Conservation (phyloP, 1,140 invertebrate species). For the Neodiprion virginianus region DNA sequence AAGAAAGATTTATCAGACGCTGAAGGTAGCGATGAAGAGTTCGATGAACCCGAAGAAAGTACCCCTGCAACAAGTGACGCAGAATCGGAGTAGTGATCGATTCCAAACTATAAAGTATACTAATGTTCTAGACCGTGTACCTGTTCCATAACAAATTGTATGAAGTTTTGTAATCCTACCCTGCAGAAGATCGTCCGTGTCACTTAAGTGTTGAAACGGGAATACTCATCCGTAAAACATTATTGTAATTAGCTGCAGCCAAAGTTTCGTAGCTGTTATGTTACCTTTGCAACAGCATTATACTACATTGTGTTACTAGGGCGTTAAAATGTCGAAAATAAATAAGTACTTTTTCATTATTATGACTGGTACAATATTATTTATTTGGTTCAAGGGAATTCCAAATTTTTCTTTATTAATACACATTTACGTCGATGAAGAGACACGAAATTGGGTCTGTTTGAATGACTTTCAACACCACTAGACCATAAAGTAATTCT, state of each 20-base stretch:
- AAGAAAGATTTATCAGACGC: conserved; percentile 47
- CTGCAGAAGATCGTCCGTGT: neutral
- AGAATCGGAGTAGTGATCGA: conserved; percentile 55
- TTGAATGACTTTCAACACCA: too few relatives aligned
- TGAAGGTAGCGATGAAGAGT: conserved; percentile 51
- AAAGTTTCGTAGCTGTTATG: neutral
- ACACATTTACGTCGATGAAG: neutral
- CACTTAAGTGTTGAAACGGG: neutral
- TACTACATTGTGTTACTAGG: neutral
- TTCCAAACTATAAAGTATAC: neutral
- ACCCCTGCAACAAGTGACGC: conserved; percentile 58
- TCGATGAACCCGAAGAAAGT: conserved; percentile 53
- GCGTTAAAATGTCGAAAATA: neutral
- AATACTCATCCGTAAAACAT: neutral
- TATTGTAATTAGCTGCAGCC: neutral
- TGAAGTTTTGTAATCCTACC: neutral
- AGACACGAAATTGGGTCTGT: too few relatives aligned
- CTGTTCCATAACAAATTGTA: neutral
- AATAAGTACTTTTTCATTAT: conserved; percentile 2
- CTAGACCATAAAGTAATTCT: too few relatives aligned
- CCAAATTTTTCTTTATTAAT: neutral
- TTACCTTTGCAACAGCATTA: neutral
- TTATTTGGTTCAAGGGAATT: neutral
- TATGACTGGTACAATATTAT: neutral
- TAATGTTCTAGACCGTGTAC: neutral